Conservation (phyloP, 2,888 invertebrate genomes). For the Phaedon cochleariae region DNA sequence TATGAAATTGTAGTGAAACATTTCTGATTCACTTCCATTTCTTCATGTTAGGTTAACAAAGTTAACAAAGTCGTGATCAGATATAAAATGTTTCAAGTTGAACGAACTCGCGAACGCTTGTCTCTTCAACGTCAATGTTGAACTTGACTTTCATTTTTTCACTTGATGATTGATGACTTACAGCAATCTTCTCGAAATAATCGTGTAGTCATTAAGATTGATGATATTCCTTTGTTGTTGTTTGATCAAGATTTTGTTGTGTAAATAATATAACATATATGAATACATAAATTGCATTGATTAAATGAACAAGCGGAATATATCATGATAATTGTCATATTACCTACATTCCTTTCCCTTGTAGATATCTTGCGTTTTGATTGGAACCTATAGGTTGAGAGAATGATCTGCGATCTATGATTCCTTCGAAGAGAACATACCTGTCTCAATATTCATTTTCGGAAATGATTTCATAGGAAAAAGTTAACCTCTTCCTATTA, state of each 20-base stretch:
- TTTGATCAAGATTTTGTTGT: constrained; percentile 35
- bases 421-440: too few species aligned
- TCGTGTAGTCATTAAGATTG: constrained; percentile 57
- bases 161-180: constrained; percentile 55
- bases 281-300: not conserved
- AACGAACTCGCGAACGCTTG: constrained; percentile 36
- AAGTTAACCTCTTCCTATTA: too few species aligned
- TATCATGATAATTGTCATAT: too few species aligned
- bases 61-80: constrained; percentile 34
- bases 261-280: constrained; percentile 7
- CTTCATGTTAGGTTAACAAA: too few species aligned
- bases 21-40: too few species aligned
- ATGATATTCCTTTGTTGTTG: constrained; percentile 55
- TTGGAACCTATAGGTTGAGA: too few species aligned
- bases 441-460: too few species aligned
- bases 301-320: not conserved
- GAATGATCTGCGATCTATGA: too few species aligned
- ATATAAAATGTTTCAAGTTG: constrained; percentile 39
- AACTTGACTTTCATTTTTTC: constrained; percentile 47
- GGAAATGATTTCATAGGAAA: too few species aligned
- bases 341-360: too few species aligned
- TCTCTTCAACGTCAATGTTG: constrained; percentile 41
- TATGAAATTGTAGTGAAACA: too few species aligned
- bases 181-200: constrained; percentile 56
- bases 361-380: too few species aligned